Evolutionary conservation across 92 coral and sea anemone species (phyloP).

Genomic region (Epizoanthus scotinus): DNA sequence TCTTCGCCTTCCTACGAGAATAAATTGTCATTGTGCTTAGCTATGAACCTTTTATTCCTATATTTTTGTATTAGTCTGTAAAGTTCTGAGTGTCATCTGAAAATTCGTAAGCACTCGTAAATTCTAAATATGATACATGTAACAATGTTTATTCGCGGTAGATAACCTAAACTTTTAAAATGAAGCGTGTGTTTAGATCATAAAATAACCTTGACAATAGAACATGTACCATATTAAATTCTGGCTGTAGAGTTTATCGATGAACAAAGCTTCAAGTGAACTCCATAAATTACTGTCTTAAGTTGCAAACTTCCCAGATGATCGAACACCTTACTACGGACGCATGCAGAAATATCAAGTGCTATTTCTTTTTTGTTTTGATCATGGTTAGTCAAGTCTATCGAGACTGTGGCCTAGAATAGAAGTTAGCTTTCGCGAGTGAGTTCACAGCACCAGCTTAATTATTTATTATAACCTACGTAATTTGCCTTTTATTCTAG

Average conservation of each 20-base stretch:
- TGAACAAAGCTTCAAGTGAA: background rate
- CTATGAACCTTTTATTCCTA: background rate
- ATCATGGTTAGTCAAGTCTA: background rate
- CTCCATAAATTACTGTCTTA: background rate
- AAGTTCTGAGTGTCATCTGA: background rate
- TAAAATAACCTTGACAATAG: background rate
- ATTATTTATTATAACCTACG: conserved; percentile 19
- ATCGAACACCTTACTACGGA: background rate
- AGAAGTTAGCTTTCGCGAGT: background rate
- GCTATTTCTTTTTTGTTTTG: background rate
- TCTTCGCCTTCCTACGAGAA: background rate
- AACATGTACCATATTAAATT: conserved; percentile 1
- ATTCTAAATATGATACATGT: background rate
- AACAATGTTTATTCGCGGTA: background rate
- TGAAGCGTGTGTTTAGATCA: conserved; percentile 2
- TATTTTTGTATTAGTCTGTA: background rate
- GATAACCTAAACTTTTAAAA: background rate
- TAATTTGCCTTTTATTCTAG: background rate
- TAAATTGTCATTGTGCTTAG: background rate
- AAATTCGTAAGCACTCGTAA: background rate
- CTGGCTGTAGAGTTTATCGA: background rate
- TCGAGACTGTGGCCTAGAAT: background rate
- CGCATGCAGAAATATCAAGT: background rate
- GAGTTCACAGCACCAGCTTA: conserved; percentile 11
- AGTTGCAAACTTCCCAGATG: background rate